These are phyloP conservation scores for Alosa sapidissima DNA, from an alignment of 2,797 vertebrate species.

Conservation along the genomic window DNA sequence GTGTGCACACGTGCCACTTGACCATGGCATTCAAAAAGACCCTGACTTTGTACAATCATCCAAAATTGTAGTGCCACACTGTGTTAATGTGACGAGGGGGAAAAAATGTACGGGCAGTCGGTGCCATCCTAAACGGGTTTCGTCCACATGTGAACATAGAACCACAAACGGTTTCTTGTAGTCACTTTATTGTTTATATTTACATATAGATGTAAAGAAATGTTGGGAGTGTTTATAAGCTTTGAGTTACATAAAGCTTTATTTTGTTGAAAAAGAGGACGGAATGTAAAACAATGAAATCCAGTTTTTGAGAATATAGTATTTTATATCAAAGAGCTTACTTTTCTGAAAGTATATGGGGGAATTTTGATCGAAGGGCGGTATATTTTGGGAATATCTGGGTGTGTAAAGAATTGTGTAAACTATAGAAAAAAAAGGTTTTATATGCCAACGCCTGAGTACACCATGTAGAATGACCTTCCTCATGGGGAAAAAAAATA, in stretches of 20 bases:
- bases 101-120: conserved; percentile 62
- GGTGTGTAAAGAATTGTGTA: conserved; percentile 87
- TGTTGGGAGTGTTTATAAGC: conserved; percentile 75
- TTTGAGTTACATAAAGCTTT: conserved; percentile 79
- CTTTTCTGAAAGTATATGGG: conserved; percentile 77
- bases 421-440: conserved; percentile 69
- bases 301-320: conserved; percentile 73
- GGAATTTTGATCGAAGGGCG: conserved; percentile 73
- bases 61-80: conserved; percentile 82
- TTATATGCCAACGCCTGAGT: conserved; percentile 71
- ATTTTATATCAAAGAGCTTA: conserved; percentile 83
- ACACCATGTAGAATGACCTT: conserved; percentile 68
- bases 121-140: conserved; percentile 79
- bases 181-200: conserved; percentile 82
- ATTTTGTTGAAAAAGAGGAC: conserved; percentile 74
- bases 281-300: conserved; percentile 74
- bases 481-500: conserved; percentile 38
- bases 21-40: conserved; percentile 69
- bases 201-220: conserved; percentile 66
- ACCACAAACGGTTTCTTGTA: conserved; percentile 68
- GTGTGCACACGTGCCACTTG: conserved; percentile 57
- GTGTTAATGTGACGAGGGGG: conserved; percentile 65
- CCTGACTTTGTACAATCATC: conserved; percentile 78
- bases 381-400: conserved; percentile 87
- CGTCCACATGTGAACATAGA: conserved; percentile 80